Evolutionary conservation across 2,113 vertebrate genomes (phyloP).

Genomic region (Xiphorhynchus elegans): DNA sequence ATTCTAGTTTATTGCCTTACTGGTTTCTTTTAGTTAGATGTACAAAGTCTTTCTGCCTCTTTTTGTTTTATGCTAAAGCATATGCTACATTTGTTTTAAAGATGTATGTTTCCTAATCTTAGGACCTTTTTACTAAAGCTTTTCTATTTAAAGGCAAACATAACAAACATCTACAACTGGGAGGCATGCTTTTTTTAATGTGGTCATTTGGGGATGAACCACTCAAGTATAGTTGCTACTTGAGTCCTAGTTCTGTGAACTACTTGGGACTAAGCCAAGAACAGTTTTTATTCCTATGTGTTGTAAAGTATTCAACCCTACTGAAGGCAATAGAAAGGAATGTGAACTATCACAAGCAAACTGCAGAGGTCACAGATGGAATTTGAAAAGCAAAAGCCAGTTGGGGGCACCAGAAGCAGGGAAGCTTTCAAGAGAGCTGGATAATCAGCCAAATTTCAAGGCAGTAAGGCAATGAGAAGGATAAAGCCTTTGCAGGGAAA

Average conservation of each 20-base stretch:
- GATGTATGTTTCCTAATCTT: not conserved
- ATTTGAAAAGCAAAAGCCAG: constrained; percentile 25
- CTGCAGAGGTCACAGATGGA: constrained; percentile 9
- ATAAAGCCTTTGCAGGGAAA: not conserved
- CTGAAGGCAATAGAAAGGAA: not conserved
- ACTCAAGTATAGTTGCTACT: not conserved
- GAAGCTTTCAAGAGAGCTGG: not conserved
- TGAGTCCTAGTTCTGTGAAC: not conserved
- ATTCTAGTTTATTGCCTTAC: not conserved
- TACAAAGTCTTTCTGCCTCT: not conserved
- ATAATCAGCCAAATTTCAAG: not conserved
- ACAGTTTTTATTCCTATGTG: not conserved
- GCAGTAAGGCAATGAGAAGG: not conserved
- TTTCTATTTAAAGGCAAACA: not conserved
- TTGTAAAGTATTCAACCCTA: not conserved
- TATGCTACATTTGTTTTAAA: not conserved
- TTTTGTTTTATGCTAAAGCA: not conserved
- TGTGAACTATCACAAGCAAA: not conserved
- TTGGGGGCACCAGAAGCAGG: constrained; percentile 13
- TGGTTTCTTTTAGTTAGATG: not conserved
- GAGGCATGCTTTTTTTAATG: not conserved
- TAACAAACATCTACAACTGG: not conserved
- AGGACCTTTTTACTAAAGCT: not conserved
- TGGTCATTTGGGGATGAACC: not conserved
- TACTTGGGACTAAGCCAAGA: not conserved